A percentile compares a stretch with the other conserved stretches of the same genome.
Conservation (phyloP, 2,888 invertebrate species). For the Pristionchus arcanus region DNA sequence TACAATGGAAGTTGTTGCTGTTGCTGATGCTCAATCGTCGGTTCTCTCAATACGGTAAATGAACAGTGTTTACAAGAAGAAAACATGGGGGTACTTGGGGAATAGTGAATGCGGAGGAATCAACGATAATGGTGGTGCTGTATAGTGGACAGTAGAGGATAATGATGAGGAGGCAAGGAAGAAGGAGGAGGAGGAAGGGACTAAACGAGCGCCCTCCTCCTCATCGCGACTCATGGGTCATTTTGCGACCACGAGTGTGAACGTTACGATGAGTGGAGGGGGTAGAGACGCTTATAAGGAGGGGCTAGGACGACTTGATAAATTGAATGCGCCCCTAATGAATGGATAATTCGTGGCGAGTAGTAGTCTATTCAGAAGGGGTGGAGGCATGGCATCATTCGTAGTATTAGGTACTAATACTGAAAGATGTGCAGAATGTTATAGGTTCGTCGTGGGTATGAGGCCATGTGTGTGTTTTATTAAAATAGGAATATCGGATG, state of each 20-base stretch:
- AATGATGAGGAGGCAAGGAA: neutral
- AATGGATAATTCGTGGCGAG: constrained; percentile 20
- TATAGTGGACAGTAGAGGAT: neutral
- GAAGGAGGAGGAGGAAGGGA: neutral
- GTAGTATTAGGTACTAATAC: neutral
- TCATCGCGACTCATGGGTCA: neutral
- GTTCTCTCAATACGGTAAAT: constrained; percentile 35
- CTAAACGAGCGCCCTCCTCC: neutral
- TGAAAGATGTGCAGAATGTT: neutral
- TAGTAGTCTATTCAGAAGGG: neutral
- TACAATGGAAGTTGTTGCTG: neutral
- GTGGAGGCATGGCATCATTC: neutral
- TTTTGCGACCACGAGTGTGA: neutral
- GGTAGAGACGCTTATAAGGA: neutral
- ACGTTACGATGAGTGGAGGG: neutral
- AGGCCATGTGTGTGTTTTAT: constrained; percentile 5
- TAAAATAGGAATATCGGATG: neutral
- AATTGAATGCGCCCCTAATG: constrained; percentile 36
- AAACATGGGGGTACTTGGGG: neutral
- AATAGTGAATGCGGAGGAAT: neutral
- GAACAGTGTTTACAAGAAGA: neutral
- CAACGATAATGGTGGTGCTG: neutral
- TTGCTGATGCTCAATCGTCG: constrained; percentile 33
- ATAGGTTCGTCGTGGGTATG: neutral
- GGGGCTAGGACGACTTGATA: neutral